Evolutionary conservation across 2,888 invertebrate species (phyloP), one percentile per base, ranked within the genome.

Genomic region (Nephrotoma appendiculata): DNA sequence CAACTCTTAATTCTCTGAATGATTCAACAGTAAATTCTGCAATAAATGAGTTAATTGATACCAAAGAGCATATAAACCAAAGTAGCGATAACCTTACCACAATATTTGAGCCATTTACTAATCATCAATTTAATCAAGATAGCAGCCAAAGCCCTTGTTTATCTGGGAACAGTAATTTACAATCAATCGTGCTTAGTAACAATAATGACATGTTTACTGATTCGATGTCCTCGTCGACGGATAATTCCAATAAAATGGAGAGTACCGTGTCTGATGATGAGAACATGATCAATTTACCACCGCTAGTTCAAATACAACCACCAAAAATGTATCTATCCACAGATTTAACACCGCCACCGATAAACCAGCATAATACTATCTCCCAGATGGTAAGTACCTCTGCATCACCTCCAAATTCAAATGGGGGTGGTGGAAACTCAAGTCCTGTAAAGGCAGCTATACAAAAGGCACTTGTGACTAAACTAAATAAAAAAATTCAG

Each of bases 391-490:
- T 85, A 85, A 31, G 43, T 19, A 45, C 44, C 19, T 11, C 43
- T 45, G 19, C 43, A 45, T 15, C 11, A 7, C 19, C 45, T 2
- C 45, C 43, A n/a, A 86, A 87, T n/a, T n/a, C 45, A 15, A 86
- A 87, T 57, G 12, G 86, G 15, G 83, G 57, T 41, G 45, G 41
- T 31, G 85, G 86, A 6, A 87, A 44, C 9, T 52, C 86, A 31
- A 83, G 83, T 44, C 88, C 88, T 9, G 87, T 88, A 5, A 87
- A 87, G 31, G 87, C 87, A 44, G 85, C 52, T 44, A 87, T 87
- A 9, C 87, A 87, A 85, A 87, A 87, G 83, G 88, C 88, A 12
- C 86, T 88, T 11, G 88, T 87, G 2, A 86, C 87, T 42, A 88
- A 88, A 85, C 41, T 88, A 43, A 88, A 86, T 86, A 87, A 88